phyloP scores from a whole-genome alignment of 2,888 invertebrate genomes.

The Andricus curvator region DNA sequence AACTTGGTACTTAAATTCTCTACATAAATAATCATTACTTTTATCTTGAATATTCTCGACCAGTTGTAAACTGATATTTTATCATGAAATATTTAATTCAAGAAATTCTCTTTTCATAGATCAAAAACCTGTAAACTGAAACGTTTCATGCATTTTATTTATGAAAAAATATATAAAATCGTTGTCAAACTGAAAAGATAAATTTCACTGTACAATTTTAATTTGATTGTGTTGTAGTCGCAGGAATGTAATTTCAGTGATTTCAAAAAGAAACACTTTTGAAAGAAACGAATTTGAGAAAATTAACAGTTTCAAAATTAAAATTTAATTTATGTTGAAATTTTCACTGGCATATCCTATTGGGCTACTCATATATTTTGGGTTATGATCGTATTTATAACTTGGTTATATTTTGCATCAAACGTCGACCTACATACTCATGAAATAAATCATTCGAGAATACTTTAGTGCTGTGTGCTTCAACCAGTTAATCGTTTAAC shows the following conservation, averaged over 20 bases:
- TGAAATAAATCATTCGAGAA: background rate
- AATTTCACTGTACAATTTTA: background rate
- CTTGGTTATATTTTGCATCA: background rate
- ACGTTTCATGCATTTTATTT: background rate
- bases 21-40: slow-evolving; percentile 17
- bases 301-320: background rate
- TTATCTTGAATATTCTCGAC: slow-evolving; percentile 29
- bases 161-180: too few relatives aligned
- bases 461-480: too few relatives aligned
- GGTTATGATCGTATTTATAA: background rate
- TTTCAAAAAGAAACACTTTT: background rate
- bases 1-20: slow-evolving; percentile 3
- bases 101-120: background rate
- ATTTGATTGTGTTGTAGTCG: background rate
- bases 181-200: too few relatives aligned
- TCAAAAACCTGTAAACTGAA: background rate
- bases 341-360: background rate
- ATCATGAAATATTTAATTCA: background rate
- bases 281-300: background rate
- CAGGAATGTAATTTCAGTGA: background rate
- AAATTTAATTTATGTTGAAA: background rate
- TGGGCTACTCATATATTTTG: background rate
- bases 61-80: background rate
- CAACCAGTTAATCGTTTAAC: too few relatives aligned
- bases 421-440: background rate